Conservation (phyloP, 2,888 invertebrate species). For the Sesamia inferens region DNA sequence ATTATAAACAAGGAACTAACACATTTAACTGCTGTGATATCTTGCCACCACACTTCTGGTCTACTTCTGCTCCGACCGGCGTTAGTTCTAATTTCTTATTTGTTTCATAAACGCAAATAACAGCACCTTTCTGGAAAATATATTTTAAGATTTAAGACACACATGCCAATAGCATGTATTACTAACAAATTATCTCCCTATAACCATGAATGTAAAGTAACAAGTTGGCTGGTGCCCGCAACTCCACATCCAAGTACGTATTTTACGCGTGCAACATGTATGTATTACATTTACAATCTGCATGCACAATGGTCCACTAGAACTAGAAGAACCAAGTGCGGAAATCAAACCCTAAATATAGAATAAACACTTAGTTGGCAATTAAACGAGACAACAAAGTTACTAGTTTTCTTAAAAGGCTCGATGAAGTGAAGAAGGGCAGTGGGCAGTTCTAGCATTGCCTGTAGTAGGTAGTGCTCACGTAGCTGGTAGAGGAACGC, state of each 20-base stretch:
- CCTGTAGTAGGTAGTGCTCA: too few species aligned
- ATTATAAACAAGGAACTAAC: slow-evolving; percentile 73
- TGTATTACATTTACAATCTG: not conserved
- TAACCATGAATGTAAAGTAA: not conserved
- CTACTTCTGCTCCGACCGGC: slow-evolving; percentile 84
- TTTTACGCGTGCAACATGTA: not conserved
- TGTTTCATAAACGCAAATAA: slow-evolving; percentile 88
- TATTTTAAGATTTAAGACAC: not conserved
- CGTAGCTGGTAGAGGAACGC: too few species aligned
- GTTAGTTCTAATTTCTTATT: slow-evolving; percentile 82
- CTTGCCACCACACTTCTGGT: slow-evolving; percentile 88
- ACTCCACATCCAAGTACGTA: not conserved
- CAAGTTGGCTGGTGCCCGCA: not conserved
- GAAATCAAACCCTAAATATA: too few species aligned
- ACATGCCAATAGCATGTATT: not conserved
- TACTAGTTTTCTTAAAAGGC: too few species aligned
- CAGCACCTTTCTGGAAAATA: slow-evolving; percentile 86
- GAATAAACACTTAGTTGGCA: not conserved
- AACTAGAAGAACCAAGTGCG: too few species aligned
- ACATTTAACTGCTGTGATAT: slow-evolving; percentile 85
- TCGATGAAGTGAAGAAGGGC: too few species aligned
- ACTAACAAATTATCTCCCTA: not conserved
- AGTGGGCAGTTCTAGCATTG: too few species aligned
- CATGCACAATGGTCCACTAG: too few species aligned
- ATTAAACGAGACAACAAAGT: not conserved